Conservation (phyloP, 2,113 vertebrate species). For the Corythornis madagascariensis region DNA sequence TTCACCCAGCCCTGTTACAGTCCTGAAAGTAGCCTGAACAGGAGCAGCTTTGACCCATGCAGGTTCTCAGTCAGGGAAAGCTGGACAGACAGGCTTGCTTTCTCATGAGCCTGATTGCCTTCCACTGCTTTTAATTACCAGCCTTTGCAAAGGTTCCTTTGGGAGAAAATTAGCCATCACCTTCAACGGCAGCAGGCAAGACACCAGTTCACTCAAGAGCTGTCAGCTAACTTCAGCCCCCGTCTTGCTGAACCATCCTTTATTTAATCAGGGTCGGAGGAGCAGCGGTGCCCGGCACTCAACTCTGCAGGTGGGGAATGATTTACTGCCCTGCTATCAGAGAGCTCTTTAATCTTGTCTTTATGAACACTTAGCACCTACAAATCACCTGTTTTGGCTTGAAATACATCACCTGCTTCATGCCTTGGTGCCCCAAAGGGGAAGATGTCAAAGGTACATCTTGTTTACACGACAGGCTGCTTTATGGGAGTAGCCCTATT, state of each 20-base stretch:
- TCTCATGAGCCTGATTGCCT: conserved; percentile 26
- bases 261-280: conserved; percentile 60
- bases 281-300: conserved; percentile 7
- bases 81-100: neutral
- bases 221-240: conserved; percentile 32
- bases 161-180: conserved; percentile 49
- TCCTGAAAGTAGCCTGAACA: neutral
- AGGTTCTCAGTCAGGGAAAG: neutral
- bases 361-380: conserved; percentile 64
- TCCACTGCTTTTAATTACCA: conserved; percentile 60
- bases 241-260: conserved; percentile 7
- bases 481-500: conserved; percentile 15
- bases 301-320: conserved; percentile 39
- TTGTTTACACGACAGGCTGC: conserved; percentile 67
- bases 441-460: conserved; percentile 58
- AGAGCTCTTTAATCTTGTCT: conserved; percentile 69
- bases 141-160: conserved; percentile 26
- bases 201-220: conserved; percentile 44
- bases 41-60: neutral
- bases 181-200: neutral
- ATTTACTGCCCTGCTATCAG: conserved; percentile 50
- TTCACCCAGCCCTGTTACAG: neutral
- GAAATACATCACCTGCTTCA: conserved; percentile 52
- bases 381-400: conserved; percentile 64
- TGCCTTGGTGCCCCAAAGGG: conserved; percentile 53